Conservation (phyloP, 2,113 vertebrate genomes). For the Amazona guildingii region DNA sequence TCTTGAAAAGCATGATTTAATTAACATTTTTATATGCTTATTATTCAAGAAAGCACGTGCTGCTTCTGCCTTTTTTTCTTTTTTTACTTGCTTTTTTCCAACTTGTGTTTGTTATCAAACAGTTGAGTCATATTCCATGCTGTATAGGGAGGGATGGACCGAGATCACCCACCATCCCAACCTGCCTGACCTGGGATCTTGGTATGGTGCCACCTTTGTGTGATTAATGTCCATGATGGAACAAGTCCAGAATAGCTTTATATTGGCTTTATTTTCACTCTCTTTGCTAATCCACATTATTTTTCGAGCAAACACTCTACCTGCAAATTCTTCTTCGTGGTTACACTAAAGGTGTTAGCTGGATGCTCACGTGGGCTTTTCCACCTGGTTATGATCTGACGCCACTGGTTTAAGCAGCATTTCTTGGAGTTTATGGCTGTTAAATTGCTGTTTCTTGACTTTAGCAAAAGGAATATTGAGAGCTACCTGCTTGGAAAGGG, state of each 20-base stretch:
- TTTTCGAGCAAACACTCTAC: rapidly evolving
- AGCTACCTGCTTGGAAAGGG: rapidly evolving
- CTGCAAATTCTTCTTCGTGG: neutral
- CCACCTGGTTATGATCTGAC: neutral
- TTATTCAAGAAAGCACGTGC: conserved; percentile 29
- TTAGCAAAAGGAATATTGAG: neutral
- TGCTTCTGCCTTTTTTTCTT: neutral
- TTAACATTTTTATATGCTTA: conserved; percentile 38
- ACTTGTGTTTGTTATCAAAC: conserved; percentile 25
- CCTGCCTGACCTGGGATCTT: neutral
- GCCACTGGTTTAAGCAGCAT: neutral
- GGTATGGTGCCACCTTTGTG: neutral
- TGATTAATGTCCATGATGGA: neutral
- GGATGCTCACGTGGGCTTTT: rapidly evolving
- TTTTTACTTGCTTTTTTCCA: neutral
- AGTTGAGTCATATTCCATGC: neutral
- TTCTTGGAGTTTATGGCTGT: neutral
- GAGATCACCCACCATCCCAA: neutral
- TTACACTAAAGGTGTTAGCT: too few relatives aligned
- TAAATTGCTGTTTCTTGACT: rapidly evolving
- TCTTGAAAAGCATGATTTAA: conserved; percentile 39
- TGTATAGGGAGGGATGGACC: neutral
- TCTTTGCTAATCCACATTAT: neutral
- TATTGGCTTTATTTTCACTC: neutral
- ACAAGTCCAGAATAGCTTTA: neutral